Percentiles rank a stretch among this genome's conserved stretches.
Conservation (phyloP, 2,797 vertebrate genomes). For the Coregonus ussuriensis region DNA sequence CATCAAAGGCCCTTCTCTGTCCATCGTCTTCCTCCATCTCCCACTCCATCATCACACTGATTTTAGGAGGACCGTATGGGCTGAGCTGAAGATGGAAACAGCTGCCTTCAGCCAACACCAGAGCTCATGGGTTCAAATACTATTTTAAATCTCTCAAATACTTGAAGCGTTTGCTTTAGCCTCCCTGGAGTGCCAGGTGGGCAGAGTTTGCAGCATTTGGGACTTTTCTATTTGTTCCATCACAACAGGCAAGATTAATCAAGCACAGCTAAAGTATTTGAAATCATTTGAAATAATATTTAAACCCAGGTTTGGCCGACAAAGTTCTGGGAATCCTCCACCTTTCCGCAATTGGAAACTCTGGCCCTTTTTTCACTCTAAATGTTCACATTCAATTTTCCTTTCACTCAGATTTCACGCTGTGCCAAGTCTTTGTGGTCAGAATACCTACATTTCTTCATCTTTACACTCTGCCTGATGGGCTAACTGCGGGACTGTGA, state of each 20-base stretch:
- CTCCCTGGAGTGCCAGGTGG: background rate
- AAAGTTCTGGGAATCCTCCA: conserved; percentile 31
- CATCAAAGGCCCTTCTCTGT: conserved; percentile 43
- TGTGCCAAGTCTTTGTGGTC: conserved; percentile 48
- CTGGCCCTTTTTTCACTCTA: conserved; percentile 23
- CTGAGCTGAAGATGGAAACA: conserved; percentile 26
- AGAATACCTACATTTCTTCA: conserved; percentile 63
- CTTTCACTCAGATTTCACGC: conserved; percentile 47
- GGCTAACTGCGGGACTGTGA: conserved; percentile 21
- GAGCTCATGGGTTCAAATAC: background rate
- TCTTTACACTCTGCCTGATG: conserved; percentile 37
- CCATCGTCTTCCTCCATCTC: conserved; percentile 14
- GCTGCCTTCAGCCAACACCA: conserved; percentile 22
- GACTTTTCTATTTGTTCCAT: background rate
- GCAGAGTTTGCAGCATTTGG: background rate
- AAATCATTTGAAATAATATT: background rate
- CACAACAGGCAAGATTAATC: background rate
- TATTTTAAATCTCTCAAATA: background rate
- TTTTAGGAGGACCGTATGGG: background rate
- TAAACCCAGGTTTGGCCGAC: background rate
- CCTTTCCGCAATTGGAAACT: conserved; percentile 11
- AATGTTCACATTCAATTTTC: conserved; percentile 42
- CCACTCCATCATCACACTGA: conserved; percentile 28
- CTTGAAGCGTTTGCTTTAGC: background rate
- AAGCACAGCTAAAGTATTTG: background rate